Conservation (phyloP, 2,113 vertebrate genomes). For the Cinclus mexicanus region DNA sequence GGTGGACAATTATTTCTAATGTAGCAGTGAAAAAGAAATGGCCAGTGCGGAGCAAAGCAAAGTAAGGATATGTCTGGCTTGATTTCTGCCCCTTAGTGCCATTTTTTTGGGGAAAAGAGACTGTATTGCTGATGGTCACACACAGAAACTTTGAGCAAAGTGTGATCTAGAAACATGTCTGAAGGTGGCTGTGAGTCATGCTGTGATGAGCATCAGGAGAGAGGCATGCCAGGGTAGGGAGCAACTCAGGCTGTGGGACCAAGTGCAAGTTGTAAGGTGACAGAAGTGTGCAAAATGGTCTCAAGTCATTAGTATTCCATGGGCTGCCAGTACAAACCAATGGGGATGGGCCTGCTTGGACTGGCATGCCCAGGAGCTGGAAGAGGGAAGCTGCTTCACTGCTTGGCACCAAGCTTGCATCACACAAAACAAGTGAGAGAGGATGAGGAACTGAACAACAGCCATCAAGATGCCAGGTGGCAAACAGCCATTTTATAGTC, state of each 20-base stretch:
- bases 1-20: neutral
- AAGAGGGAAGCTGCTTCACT: slow-evolving; percentile 10
- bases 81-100: neutral
- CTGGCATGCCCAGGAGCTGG: neutral
- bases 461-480: neutral
- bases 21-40: neutral
- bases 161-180: neutral
- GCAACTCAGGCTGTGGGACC: neutral
- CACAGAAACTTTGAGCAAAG: neutral
- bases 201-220: neutral
- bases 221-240: neutral
- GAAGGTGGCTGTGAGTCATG: neutral
- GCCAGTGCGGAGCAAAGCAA: neutral
- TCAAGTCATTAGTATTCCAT: neutral
- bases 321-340: neutral
- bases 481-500: neutral
- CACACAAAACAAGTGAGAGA: slow-evolving; percentile 22
- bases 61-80: neutral
- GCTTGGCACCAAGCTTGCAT: neutral
- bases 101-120: neutral
- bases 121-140: neutral
- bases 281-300: neutral
- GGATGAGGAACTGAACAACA: rapidly evolving
- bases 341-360: neutral
- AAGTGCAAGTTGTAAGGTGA: neutral